These are phyloP conservation scores for Aporophyla nigra DNA, from an alignment of 2,888 invertebrate genomes.

Conservation along the genomic window DNA sequence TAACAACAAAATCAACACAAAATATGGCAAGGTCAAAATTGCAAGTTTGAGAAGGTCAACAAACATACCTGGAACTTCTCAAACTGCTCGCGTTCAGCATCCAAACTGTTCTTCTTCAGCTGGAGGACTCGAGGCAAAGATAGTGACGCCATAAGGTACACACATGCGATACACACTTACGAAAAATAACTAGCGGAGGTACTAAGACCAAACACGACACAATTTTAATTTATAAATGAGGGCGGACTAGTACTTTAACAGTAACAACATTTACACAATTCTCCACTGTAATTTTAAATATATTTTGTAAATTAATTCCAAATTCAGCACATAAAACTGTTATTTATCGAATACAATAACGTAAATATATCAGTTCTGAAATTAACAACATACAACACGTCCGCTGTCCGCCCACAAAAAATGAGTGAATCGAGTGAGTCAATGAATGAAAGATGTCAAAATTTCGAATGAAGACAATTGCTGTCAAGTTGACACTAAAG, in stretches of 20 bases:
- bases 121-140: constrained; percentile 94
- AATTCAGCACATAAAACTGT: constrained; percentile 34
- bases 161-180: constrained; percentile 79
- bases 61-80: constrained; percentile 94
- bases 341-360: constrained; percentile 62
- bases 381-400: constrained; percentile 60
- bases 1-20: constrained; percentile 20
- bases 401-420: constrained; percentile 55
- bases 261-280: constrained; percentile 43
- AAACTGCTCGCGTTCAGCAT: constrained; percentile 95
- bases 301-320: constrained; percentile 1
- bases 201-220: constrained; percentile 59
- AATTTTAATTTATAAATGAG: constrained; percentile 53
- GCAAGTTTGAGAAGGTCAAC: constrained; percentile 48
- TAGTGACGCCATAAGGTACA: constrained; percentile 93
- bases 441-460: constrained; percentile 16
- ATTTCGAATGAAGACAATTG: background rate
- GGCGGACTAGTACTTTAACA: constrained; percentile 35
- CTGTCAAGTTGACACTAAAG: constrained; percentile 25
- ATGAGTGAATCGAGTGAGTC: constrained; percentile 47
- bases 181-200: constrained; percentile 66
- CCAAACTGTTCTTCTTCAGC: constrained; percentile 94
- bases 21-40: constrained; percentile 49
- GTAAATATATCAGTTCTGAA: constrained; percentile 57
- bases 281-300: constrained; percentile 7